Percentiles rank a stretch among this genome's conserved stretches.
Evolutionary conservation across 2,888 invertebrate species (phyloP).

Genomic region (Hololepta plana): DNA sequence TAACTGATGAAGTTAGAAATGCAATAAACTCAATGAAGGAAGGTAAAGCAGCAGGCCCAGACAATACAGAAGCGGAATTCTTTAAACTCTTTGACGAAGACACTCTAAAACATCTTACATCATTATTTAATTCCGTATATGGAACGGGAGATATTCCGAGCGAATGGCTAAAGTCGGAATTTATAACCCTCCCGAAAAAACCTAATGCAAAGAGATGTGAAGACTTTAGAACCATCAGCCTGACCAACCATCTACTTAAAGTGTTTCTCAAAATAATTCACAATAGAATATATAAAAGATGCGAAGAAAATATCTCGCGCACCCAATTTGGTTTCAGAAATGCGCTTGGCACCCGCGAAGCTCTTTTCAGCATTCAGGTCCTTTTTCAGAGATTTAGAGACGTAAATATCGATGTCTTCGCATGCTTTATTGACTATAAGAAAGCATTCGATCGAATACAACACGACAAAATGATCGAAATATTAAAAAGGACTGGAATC

Average conservation of each 20-base stretch:
- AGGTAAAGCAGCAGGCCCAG: not conserved
- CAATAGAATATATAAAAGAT: slow-evolving; percentile 7
- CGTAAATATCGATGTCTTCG: slow-evolving; percentile 5
- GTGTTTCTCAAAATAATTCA: slow-evolving; percentile 11
- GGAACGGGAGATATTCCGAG: slow-evolving; percentile 5
- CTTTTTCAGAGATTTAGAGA: slow-evolving; percentile 9
- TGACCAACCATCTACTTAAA: slow-evolving; percentile 11
- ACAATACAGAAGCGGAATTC: not conserved
- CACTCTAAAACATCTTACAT: not conserved
- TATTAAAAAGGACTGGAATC: slow-evolving; percentile 7
- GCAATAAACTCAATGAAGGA: not conserved
- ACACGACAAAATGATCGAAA: slow-evolving; percentile 9
- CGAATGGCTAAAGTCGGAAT: slow-evolving; percentile 6
- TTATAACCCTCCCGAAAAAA: slow-evolving; percentile 9
- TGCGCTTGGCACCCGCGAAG: slow-evolving; percentile 9
- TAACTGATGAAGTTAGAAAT: not conserved
- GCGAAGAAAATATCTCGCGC: slow-evolving; percentile 8
- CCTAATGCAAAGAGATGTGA: slow-evolving; percentile 8
- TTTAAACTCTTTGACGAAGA: slow-evolving; percentile 1
- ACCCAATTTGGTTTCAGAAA: slow-evolving; percentile 12
- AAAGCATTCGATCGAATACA: slow-evolving; percentile 11
- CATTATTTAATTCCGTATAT: slow-evolving; percentile 5
- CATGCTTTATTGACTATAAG: slow-evolving; percentile 7
- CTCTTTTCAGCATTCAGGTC: slow-evolving; percentile 9
- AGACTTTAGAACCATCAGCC: slow-evolving; percentile 9